Evolutionary conservation across 2,888 invertebrate genomes (phyloP).

Genomic region (Hermaeophaga mercurialis): DNA sequence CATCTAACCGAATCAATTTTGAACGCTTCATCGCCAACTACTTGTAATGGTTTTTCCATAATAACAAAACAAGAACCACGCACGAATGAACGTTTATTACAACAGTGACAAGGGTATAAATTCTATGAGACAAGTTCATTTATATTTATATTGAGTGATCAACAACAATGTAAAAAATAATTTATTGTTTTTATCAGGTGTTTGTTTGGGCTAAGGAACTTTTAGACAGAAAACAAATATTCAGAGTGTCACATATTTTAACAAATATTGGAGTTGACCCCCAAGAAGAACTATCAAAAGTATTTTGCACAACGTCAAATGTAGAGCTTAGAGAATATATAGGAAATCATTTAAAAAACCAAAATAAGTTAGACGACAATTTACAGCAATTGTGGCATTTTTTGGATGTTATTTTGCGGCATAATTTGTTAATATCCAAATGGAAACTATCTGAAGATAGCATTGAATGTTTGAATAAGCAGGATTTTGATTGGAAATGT

Average conservation of each 20-base stretch:
- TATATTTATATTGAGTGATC: too few species aligned
- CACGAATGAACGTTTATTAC: too few species aligned
- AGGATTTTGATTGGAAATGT: slow-evolving; percentile 62
- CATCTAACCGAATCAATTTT: too few species aligned
- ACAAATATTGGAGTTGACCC: slow-evolving; percentile 67
- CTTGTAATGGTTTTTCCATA: too few species aligned
- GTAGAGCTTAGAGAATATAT: slow-evolving; percentile 69
- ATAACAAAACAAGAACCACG: too few species aligned
- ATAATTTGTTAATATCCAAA: slow-evolving; percentile 35
- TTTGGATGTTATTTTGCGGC: slow-evolving; percentile 47
- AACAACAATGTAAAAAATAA: too few species aligned
- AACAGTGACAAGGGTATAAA: too few species aligned
- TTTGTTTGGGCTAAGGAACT: slow-evolving; percentile 68
- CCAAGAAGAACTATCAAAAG: slow-evolving; percentile 61
- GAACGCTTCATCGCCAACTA: too few species aligned
- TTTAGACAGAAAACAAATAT: slow-evolving; percentile 66
- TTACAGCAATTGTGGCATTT: slow-evolving; percentile 57
- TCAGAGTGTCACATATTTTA: slow-evolving; percentile 68
- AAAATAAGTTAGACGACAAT: slow-evolving; percentile 51
- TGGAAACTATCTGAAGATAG: slow-evolving; percentile 38
- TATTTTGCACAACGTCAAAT: slow-evolving; percentile 65
- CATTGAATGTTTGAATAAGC: slow-evolving; percentile 50
- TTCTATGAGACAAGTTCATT: too few species aligned
- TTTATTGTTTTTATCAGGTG: slow-evolving; percentile 58
- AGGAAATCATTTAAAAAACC: slow-evolving; percentile 66